A percentile compares a stretch with the other conserved stretches of the same genome.
Conservation (phyloP, 2,888 invertebrate species). For the Gnatocerus cornutus region DNA sequence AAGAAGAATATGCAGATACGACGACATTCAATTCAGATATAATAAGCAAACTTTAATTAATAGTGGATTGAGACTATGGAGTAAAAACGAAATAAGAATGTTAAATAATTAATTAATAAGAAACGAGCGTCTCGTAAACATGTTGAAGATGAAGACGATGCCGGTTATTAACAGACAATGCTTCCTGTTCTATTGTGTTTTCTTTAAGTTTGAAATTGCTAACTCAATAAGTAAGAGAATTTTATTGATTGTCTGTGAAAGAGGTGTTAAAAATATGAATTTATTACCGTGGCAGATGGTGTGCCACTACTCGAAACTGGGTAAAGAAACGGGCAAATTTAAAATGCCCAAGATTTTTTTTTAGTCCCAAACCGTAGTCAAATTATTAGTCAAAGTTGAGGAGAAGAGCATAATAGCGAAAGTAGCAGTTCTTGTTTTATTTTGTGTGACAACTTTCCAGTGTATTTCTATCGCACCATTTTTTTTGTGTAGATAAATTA, state of each 20-base stretch:
- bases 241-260: conserved; percentile 14
- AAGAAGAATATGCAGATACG: not conserved
- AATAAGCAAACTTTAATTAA: conserved; percentile 8
- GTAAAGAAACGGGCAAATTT: too few species aligned
- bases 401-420: too few species aligned
- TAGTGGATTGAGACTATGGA: conserved; percentile 22
- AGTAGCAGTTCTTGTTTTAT: too few species aligned
- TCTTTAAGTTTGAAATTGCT: conserved; percentile 30
- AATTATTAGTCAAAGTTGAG: too few species aligned
- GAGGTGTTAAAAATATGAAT: not conserved
- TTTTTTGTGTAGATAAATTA: too few species aligned
- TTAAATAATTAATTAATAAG: conserved; percentile 42
- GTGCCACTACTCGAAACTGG: not conserved
- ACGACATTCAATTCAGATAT: not conserved
- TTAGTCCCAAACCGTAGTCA: too few species aligned
- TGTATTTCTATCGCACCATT: too few species aligned
- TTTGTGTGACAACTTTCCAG: too few species aligned
- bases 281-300: not conserved
- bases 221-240: conserved; percentile 36
- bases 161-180: conserved; percentile 41
- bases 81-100: conserved; percentile 38
- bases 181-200: conserved; percentile 36
- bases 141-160: conserved; percentile 41
- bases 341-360: too few species aligned
- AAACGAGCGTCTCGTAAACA: conserved; percentile 42